phyloP scores from a whole-genome alignment of 2,888 invertebrate species.

The Luperina testacea region DNA sequence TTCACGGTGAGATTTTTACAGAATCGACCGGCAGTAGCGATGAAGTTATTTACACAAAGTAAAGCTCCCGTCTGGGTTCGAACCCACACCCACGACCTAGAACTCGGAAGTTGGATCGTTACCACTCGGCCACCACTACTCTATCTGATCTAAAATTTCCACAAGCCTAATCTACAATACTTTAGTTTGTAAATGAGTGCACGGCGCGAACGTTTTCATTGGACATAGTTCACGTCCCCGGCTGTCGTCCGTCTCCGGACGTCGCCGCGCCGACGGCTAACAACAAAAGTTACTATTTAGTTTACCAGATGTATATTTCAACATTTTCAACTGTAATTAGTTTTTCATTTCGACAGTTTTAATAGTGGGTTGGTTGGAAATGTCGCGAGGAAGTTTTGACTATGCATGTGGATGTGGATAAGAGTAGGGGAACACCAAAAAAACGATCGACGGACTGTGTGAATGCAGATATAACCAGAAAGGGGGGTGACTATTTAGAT shows the following conservation, averaged over 20 bases:
- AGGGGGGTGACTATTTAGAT: neutral
- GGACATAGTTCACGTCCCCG: conserved; percentile 77
- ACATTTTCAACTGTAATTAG: conserved; percentile 29
- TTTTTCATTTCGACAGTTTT: conserved; percentile 13
- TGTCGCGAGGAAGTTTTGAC: neutral
- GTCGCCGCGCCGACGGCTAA: conserved; percentile 43
- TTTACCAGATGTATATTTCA: conserved; percentile 21
- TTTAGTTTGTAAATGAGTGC: conserved; percentile 31
- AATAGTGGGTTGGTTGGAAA: neutral
- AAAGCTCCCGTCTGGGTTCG: neutral
- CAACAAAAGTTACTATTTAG: conserved; percentile 39
- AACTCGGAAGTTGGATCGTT: neutral
- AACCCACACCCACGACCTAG: neutral
- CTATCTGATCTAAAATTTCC: neutral
- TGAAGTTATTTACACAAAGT: neutral
- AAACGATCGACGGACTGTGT: neutral
- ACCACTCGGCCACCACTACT: neutral
- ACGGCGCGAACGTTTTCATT: conserved; percentile 68
- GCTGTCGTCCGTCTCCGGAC: conserved; percentile 76
- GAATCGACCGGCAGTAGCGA: too few species aligned
- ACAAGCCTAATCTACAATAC: conserved; percentile 2
- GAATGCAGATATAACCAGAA: too few species aligned
- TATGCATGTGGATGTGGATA: neutral
- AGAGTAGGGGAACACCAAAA: neutral
- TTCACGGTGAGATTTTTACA: too few species aligned